phyloP scores from a whole-genome alignment of 2,888 invertebrate species.

The Agrochola lota region DNA sequence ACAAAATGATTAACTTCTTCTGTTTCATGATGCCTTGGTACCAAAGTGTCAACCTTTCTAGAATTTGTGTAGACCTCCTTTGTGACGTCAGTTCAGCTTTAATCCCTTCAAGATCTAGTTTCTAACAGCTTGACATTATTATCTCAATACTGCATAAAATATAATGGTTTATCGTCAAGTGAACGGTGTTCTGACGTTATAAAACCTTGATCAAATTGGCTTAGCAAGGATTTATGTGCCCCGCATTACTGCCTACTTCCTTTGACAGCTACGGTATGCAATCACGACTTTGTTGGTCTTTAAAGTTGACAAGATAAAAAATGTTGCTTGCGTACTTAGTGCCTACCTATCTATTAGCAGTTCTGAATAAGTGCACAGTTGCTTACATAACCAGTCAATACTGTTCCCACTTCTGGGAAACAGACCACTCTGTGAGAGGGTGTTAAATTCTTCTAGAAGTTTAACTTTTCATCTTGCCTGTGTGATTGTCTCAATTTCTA shows the following conservation, averaged over 20 bases:
- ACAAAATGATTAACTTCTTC: neutral
- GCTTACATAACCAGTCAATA: no score
- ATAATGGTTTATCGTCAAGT: slow-evolving; percentile 9
- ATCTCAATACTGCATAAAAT: slow-evolving; percentile 12
- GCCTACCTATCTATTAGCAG: no score
- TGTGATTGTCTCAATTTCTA: no score
- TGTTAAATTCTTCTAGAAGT: no score
- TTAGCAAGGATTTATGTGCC: slow-evolving; percentile 26
- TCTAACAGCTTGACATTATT: neutral
- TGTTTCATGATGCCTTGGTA: neutral
- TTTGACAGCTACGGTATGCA: neutral
- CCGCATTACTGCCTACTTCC: slow-evolving; percentile 21
- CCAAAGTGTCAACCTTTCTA: neutral
- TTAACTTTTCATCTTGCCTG: no score
- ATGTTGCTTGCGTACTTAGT: neutral
- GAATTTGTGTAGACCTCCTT: neutral
- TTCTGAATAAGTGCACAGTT: no score
- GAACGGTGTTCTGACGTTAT: slow-evolving; percentile 28
- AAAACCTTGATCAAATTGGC: slow-evolving; percentile 44
- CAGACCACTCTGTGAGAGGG: no score
- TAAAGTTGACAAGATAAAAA: slow-evolving; percentile 1
- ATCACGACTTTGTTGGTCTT: neutral
- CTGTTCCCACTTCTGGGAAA: no score
- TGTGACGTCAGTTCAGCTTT: neutral
- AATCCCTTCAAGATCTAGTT: neutral